These are phyloP conservation scores for Typhlomys cinereus DNA, from an alignment of 2,113 vertebrate genomes.

Conservation along the genomic window DNA sequence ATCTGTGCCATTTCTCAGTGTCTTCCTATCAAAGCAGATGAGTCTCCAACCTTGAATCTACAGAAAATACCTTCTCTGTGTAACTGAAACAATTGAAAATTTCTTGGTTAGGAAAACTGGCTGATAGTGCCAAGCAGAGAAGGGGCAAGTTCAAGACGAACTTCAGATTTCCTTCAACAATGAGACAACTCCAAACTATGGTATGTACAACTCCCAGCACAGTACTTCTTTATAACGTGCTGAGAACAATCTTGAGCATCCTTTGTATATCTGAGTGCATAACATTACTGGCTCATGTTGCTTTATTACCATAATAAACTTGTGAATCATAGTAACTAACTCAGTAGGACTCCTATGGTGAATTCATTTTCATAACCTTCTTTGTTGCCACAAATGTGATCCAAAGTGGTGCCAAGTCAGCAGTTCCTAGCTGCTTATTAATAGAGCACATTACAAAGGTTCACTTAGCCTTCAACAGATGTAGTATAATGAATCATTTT, in stretches of 20 bases:
- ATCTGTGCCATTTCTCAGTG: slow-evolving; percentile 24
- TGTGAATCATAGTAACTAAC: slow-evolving; percentile 85
- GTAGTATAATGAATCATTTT: slow-evolving; percentile 85
- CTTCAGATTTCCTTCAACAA: slow-evolving; percentile 37
- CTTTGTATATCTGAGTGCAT: slow-evolving; percentile 78
- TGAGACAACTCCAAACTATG: slow-evolving; percentile 75
- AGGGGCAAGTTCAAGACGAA: slow-evolving; percentile 6
- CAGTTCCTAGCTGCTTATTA: slow-evolving; percentile 85
- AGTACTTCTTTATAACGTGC: slow-evolving; percentile 78
- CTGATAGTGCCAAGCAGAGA: background rate
- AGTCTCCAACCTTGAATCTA: background rate
- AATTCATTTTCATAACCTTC: slow-evolving; percentile 88
- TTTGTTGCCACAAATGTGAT: slow-evolving; percentile 85
- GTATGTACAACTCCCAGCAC: slow-evolving; percentile 67
- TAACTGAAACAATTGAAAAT: slow-evolving; percentile 10
- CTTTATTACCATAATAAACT: slow-evolving; percentile 88
- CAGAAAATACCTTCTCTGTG: background rate
- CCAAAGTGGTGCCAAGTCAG: slow-evolving; percentile 86
- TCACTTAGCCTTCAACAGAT: slow-evolving; percentile 85
- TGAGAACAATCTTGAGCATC: slow-evolving; percentile 79
- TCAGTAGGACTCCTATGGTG: slow-evolving; percentile 77
- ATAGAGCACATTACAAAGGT: slow-evolving; percentile 82
- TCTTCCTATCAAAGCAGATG: background rate
- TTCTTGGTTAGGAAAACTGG: slow-evolving; percentile 45
- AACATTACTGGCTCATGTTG: slow-evolving; percentile 82